Evolutionary conservation across 2,113 vertebrate species (phyloP).

Genomic region (Scopus umbretta): DNA sequence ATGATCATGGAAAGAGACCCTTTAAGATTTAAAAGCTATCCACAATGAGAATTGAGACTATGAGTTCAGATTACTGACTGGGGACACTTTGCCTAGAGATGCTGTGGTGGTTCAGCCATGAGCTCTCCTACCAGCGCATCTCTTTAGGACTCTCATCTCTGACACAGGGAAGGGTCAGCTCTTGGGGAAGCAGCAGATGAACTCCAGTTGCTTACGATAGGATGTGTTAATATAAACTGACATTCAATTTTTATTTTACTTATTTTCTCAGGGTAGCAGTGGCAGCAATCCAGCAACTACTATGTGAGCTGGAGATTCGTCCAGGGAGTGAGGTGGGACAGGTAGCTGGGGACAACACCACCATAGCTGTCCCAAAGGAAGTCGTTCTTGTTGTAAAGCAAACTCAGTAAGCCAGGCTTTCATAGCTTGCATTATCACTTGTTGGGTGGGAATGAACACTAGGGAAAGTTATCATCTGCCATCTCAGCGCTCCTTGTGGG

Average conservation of each 20-base stretch:
- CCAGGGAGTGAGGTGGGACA: not conserved
- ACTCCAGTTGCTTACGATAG: not conserved
- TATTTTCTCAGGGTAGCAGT: not conserved
- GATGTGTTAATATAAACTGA: not conserved
- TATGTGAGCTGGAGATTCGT: not conserved
- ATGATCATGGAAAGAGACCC: not conserved
- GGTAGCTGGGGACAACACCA: not conserved
- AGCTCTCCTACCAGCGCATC: not conserved
- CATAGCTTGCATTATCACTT: not conserved
- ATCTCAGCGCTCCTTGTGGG: rapidly evolving
- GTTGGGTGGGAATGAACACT: not conserved
- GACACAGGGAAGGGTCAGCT: not conserved
- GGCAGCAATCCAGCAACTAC: not conserved
- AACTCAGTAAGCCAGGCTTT: not conserved
- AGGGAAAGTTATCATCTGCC: not conserved
- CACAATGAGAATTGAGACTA: not conserved
- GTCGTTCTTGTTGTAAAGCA: not conserved
- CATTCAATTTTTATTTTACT: not conserved
- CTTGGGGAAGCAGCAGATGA: not conserved
- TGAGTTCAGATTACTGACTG: not conserved
- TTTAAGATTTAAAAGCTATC: not conserved
- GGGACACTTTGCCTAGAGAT: not conserved
- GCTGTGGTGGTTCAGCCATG: not conserved
- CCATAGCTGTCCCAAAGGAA: not conserved
- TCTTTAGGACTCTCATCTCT: not conserved